These are phyloP conservation scores for Cetoscarus ocellatus DNA, from an alignment of 2,797 vertebrate species.

Conservation along the genomic window DNA sequence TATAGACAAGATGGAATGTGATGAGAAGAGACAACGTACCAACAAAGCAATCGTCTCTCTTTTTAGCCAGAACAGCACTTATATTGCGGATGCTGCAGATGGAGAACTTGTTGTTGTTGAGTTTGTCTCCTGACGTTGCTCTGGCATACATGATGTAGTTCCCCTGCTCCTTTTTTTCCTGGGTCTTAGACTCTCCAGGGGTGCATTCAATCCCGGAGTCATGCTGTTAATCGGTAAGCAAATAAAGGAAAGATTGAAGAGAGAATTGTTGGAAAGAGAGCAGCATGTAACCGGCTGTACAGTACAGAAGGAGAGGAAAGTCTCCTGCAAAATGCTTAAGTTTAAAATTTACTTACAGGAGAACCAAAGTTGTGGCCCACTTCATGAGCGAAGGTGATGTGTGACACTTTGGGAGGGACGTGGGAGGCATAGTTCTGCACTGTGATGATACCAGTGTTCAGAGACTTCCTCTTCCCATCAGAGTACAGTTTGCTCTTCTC, in stretches of 20 bases:
- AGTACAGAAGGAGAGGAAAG: constrained; percentile 1
- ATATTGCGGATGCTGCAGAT: constrained; percentile 95
- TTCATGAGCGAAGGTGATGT: constrained; percentile 98
- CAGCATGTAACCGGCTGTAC: neutral
- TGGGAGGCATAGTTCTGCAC: constrained; percentile 98
- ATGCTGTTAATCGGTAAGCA: constrained; percentile 84
- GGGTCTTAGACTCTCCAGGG: constrained; percentile 92
- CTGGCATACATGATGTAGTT: constrained; percentile 99
- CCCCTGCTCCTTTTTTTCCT: constrained; percentile 91
- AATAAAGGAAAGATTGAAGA: constrained; percentile 1
- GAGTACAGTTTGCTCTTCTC: constrained; percentile 94
- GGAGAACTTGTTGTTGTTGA: constrained; percentile 98
- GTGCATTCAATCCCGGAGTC: constrained; percentile 96
- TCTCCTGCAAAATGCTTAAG: neutral
- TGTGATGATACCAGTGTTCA: constrained; percentile 99
- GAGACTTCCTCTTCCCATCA: constrained; percentile 94
- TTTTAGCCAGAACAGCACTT: constrained; percentile 92
- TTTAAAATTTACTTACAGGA: constrained; percentile 88
- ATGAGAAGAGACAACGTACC: constrained; percentile 82
- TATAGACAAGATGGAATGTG: neutral
- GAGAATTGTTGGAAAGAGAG: constrained; percentile 7
- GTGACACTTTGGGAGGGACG: constrained; percentile 97
- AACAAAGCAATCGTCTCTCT: constrained; percentile 93
- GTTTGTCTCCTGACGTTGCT: constrained; percentile 96
- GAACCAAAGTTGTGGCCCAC: constrained; percentile 99